Evolutionary conservation across 2,888 invertebrate genomes (phyloP).

Genomic region (Bellardia bayeri): DNA sequence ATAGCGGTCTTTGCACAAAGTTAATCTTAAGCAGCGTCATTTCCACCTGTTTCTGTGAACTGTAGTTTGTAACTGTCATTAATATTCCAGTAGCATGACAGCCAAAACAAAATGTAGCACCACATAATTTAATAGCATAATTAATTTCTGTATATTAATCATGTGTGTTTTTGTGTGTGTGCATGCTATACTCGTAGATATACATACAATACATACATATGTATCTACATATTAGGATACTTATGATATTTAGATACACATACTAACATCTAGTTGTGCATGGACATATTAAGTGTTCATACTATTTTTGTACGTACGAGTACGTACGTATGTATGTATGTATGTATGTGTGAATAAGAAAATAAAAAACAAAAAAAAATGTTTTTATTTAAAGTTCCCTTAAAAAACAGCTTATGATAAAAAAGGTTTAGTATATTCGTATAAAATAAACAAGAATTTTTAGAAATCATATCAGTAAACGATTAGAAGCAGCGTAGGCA

Average conservation of each 20-base stretch:
- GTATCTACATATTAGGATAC: neutral
- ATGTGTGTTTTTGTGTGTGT: constrained; percentile 4
- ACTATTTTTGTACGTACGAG: neutral
- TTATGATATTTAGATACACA: neutral
- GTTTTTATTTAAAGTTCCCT: constrained; percentile 55
- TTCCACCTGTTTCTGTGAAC: constrained; percentile 45
- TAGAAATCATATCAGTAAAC: constrained; percentile 61
- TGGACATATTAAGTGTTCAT: constrained; percentile 1
- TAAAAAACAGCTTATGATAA: constrained; percentile 33
- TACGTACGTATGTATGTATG: too few species aligned
- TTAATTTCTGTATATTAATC: constrained; percentile 56
- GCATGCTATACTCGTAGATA: neutral
- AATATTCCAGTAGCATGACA: constrained; percentile 40
- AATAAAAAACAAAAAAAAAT: constrained; percentile 34
- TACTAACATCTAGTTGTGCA: neutral
- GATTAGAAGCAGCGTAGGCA: constrained; percentile 51
- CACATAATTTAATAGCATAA: constrained; percentile 66
- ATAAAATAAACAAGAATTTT: constrained; percentile 75
- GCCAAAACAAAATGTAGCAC: constrained; percentile 60
- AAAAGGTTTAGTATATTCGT: constrained; percentile 37
- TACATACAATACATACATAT: neutral
- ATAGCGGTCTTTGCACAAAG: constrained; percentile 9
- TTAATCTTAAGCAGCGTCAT: constrained; percentile 22
- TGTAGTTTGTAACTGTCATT: constrained; percentile 43
- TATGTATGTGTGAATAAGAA: constrained; percentile 10